Conservation (phyloP, 2,113 vertebrate species). For the Macroglossus sobrinus region DNA sequence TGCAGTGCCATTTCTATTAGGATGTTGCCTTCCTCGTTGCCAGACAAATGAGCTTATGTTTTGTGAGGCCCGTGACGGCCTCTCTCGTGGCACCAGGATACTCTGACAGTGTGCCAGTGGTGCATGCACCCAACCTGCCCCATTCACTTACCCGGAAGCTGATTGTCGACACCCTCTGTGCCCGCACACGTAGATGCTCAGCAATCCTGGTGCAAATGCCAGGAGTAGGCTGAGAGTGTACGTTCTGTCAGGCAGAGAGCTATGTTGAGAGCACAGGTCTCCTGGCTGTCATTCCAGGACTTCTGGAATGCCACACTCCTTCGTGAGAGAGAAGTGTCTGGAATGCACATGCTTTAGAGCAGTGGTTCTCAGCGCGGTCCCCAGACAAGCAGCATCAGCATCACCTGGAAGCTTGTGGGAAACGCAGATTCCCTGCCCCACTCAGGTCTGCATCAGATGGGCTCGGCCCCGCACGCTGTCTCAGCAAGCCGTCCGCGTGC, state of each 20-base stretch:
- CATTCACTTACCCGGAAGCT: neutral
- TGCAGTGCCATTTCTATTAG: neutral
- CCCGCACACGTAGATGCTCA: neutral
- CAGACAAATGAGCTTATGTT: neutral
- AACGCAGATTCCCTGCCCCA: neutral
- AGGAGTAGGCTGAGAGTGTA: no score
- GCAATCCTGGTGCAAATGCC: neutral
- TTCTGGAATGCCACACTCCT: accelerated
- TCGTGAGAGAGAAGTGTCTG: neutral
- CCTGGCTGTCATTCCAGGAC: neutral
- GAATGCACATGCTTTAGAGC: no score
- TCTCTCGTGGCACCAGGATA: no score
- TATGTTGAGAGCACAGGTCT: accelerated
- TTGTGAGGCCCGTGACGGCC: neutral
- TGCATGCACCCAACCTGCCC: neutral
- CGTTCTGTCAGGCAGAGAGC: neutral
- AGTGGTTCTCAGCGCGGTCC: neutral
- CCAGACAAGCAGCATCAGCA: neutral
- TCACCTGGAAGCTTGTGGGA: neutral
- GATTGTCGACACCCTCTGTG: no score
- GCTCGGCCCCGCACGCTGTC: neutral
- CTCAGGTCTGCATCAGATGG: neutral
- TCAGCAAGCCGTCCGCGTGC: neutral
- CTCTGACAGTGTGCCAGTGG: neutral
- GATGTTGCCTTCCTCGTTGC: neutral